Base-by-base conservation (phyloP, 2,113 vertebrate genomes). In the Anoura caudifer region DNA sequence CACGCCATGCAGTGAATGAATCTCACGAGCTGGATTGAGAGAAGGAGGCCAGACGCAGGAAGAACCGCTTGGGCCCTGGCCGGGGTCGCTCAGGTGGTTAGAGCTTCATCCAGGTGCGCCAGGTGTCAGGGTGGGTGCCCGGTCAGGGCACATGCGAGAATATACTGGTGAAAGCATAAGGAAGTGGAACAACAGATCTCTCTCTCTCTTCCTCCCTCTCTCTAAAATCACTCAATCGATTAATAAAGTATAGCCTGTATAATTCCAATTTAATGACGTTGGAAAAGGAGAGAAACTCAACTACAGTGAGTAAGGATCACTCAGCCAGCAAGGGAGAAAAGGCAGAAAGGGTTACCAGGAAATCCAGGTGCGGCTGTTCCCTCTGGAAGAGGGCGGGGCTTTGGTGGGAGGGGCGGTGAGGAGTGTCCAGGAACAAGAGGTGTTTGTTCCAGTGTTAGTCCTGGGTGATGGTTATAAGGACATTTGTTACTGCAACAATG, bases 1-100 rank as follows among this genome's bases (percentile, higher is more conserved):
- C 2, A 2, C 11, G 7, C 41, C 24, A 5, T 2, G 31, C 28
- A 31, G 9, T 3, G 0, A 17, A 0, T 1, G 26, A 61, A 26
- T 38, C n/a, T 69, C 70, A 31, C 31, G 36, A 28, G 79, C 52
- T 28, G 12, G 22, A n/a, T 0, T 13, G 45, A 28, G 50, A 2
- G 28, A 17, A 43, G 22, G 36, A 31, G 41, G 50, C 52, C 16
- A 33, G 45, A 22, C 50, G 11, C 59, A 31, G 2, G 6, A 59
- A 59, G 56, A 59, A 61, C 24, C 26, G 59, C 59, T 5, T 61
- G 59, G 56, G 59, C 56, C 54, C 56, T 24, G 56, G 22, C 56
- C 59, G 10, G 26, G 59, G 24, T 61, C 10, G 59, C 59, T 61
- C 59, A 22, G 59, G 24, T 7, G 26, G 59, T 28, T 9, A 28